phyloP scores from a whole-genome alignment of 1,140 invertebrate genomes.

The Zophobas morio region DNA sequence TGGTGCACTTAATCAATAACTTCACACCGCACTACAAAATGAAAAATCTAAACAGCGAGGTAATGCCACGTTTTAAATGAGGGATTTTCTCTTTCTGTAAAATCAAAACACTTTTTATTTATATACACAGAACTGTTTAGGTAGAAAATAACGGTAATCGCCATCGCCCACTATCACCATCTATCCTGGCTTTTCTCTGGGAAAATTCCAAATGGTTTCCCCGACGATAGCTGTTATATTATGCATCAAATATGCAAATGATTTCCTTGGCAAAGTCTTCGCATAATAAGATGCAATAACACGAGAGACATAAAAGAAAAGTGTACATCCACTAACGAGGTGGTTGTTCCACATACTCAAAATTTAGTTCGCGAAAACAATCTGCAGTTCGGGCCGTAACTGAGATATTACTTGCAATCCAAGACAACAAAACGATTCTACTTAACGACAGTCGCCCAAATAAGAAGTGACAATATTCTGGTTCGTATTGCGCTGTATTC shows the following conservation, averaged over 20 bases:
- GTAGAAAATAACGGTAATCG: too few relatives aligned
- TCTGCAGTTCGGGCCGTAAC: slow-evolving; percentile 25
- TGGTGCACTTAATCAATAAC: too few relatives aligned
- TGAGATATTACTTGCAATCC: slow-evolving; percentile 43
- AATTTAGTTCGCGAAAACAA: slow-evolving; percentile 33
- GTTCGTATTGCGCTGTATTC: slow-evolving; percentile 22
- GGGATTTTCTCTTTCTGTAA: too few relatives aligned
- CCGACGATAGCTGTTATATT: not conserved
- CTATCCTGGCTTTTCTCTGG: too few relatives aligned
- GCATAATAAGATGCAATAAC: slow-evolving; percentile 39
- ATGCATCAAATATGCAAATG: slow-evolving; percentile 40
- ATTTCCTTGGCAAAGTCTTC: slow-evolving; percentile 25
- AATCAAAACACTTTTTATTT: too few relatives aligned
- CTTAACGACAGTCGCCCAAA: slow-evolving; percentile 38
- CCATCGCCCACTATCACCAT: too few relatives aligned
- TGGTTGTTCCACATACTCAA: slow-evolving; percentile 33
- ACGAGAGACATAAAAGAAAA: slow-evolving; percentile 28
- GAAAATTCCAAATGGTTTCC: not conserved
- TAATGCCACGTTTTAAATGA: too few relatives aligned
- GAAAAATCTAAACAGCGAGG: too few relatives aligned
- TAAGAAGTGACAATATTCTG: slow-evolving; percentile 42
- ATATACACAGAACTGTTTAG: too few relatives aligned
- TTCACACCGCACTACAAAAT: too few relatives aligned
- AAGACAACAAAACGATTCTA: slow-evolving; percentile 44
- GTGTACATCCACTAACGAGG: slow-evolving; percentile 33